These are phyloP conservation scores for Bellardia bayeri DNA, from an alignment of 2,888 invertebrate species.

Conservation along the genomic window DNA sequence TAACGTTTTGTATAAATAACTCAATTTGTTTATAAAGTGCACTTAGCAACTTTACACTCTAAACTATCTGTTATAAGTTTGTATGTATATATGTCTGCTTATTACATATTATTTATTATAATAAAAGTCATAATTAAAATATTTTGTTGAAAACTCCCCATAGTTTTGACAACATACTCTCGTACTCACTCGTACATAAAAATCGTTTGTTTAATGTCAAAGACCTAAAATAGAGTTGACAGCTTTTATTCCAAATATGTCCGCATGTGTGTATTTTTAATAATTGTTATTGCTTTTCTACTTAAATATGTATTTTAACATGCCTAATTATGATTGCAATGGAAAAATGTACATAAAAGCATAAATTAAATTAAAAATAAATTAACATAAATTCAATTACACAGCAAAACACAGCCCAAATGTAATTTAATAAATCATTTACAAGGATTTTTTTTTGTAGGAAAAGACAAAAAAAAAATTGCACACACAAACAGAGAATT, in stretches of 20 bases:
- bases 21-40: too few species aligned
- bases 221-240: conserved; percentile 54
- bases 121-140: conserved; percentile 54
- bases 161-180: conserved; percentile 18
- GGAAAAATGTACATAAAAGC: conserved; percentile 33
- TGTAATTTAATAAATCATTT: conserved; percentile 58
- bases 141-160: conserved; percentile 28
- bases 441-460: conserved; percentile 13
- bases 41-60: too few species aligned
- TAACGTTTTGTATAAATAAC: too few species aligned
- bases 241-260: conserved; percentile 16
- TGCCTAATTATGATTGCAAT: conserved; percentile 62
- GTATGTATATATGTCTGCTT: not conserved
- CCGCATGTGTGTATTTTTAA: not conserved
- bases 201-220: conserved; percentile 47
- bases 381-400: conserved; percentile 64
- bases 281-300: conserved; percentile 27
- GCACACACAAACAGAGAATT: not conserved
- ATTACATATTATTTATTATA: not conserved
- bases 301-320: conserved; percentile 30
- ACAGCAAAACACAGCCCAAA: conserved; percentile 6
- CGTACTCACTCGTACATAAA: not conserved
- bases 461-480: not conserved
- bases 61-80: too few species aligned
- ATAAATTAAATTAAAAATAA: conserved; percentile 67